Base-by-base conservation (phyloP, 2,113 vertebrate genomes). In the Prionailurus viverrinus region DNA sequence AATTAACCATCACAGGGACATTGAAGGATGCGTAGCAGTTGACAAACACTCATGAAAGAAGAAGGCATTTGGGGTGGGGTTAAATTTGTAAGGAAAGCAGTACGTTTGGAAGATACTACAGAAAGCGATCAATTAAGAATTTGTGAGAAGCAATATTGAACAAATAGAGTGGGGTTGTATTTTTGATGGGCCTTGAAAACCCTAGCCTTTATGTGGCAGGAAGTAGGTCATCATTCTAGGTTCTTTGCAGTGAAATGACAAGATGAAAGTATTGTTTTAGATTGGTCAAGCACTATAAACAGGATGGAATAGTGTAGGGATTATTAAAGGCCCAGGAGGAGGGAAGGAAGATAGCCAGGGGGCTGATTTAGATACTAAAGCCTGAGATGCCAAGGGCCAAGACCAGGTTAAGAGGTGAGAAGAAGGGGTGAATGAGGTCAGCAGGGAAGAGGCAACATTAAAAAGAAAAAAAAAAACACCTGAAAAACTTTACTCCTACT, bases 141-240 rank as follows among this genome's bases (percentile, higher is more conserved):
- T 45, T 68, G 25, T 63, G 76, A 91, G 51, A 93, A 68, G 27
- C 83, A 31, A 68, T 89, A 53, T 23, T 48, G 61, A 84, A 27
- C 25, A 65, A 31, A 19, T 2, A 74, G 74, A 41, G 48, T 71
- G 88, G 36, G 87, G 45, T 8, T 85, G 68, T 87, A 10, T n/a
- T 68, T 87, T 73, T 81, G 71, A 85, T 95, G 53, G 53, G 31
- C 21, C 29, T 65, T 85, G 53, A 55, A 84, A 48, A 18, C 9
- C 61, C 89, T 78, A 9, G 51, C 45, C 63, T 82, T 84, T 71
- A 1, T 36, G 27, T 9, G n/a, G 11, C 27, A 41, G 63, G 61
- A 92, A 94, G 81, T 23, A 93, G 53, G 86, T 89, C 89, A 73
- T 93, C 33, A 21, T 53, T n/a, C 36, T 45, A 21, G 63, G 51